phyloP scores from a whole-genome alignment of 2,888 invertebrate genomes.

The Saturnia japonica region DNA sequence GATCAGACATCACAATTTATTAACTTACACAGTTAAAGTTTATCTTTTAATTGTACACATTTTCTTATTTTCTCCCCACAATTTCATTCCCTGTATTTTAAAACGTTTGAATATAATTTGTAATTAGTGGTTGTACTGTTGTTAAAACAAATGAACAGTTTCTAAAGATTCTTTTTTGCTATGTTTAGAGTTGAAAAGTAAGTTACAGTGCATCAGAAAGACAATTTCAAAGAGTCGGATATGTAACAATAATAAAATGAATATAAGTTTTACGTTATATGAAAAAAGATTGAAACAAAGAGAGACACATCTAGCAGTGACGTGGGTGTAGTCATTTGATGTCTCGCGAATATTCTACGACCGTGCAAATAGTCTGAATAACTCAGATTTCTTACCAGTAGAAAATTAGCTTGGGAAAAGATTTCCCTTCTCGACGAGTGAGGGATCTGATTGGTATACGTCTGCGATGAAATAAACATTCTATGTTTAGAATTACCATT shows the following conservation, averaged over 20 bases:
- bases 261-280: background rate
- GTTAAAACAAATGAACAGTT: background rate
- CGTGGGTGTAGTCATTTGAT: constrained; percentile 8
- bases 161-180: too few relatives aligned
- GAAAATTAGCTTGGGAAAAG: constrained; percentile 27
- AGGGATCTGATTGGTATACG: constrained; percentile 15
- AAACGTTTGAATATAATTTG: background rate
- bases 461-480: constrained; percentile 19
- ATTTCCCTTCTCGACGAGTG: constrained; percentile 8
- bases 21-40: background rate
- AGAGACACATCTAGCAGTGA: constrained; percentile 10
- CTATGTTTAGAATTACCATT: constrained; percentile 12
- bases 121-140: background rate
- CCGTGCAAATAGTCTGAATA: constrained; percentile 22
- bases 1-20: background rate
- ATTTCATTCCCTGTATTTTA: background rate
- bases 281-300: background rate
- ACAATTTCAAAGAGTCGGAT: too few relatives aligned
- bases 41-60: background rate
- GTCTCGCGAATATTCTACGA: constrained; percentile 16
- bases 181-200: background rate
- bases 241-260: background rate
- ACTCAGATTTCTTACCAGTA: constrained; percentile 29
- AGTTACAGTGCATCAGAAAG: too few relatives aligned
- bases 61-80: background rate